Evolutionary conservation across 2,797 vertebrate genomes (phyloP), one percentile per base, ranked within the genome.

Genomic region (Darevskia mixta): DNA sequence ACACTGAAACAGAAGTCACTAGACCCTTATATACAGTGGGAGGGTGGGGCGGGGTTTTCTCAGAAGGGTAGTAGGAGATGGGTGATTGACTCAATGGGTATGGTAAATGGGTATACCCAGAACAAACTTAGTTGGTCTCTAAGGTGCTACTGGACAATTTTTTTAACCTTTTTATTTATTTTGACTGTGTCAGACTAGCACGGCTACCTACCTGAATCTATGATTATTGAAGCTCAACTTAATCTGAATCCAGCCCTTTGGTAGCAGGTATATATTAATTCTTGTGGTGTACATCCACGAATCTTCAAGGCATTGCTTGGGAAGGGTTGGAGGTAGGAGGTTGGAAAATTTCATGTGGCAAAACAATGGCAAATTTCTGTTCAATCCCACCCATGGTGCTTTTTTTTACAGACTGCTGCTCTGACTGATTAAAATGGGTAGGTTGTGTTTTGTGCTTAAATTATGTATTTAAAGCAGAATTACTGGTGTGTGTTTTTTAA

Each of bases 361-460:
- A 85, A 80, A 72, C 64, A 23, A 55, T 88, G 27, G 55, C 81
- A 58, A 80, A 81, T 76, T 55, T 81, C 29, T 27, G 25, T 67
- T 76, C 23, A 81, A 76, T 81, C 58, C 69, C 83, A 85, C 83
- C 69, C 41, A 67, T 29, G 4, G 71, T 25, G 25, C 45, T 49
- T 49, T 41, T 41, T 85, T 85, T 80, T 85, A 81, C 73, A 32
- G 41, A 49, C 61, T 41, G 66, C 18, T 81, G 69, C 78, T 88
- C 58, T 80, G 41, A 75, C 81, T 89, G 71, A 75, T 49, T 45
- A 80, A 76, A 89, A 75, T 38, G 35, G 78, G 75, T 85, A 85
- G 43, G 61, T 85, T 81, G 23, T 85, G 41, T 20, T 75, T 85
- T 80, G 49, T 80, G 38, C 85, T 81, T 55, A 80, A 85, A 80